Evolutionary conservation across 2,797 vertebrate genomes (phyloP).

Genomic region (Falco naumanni): DNA sequence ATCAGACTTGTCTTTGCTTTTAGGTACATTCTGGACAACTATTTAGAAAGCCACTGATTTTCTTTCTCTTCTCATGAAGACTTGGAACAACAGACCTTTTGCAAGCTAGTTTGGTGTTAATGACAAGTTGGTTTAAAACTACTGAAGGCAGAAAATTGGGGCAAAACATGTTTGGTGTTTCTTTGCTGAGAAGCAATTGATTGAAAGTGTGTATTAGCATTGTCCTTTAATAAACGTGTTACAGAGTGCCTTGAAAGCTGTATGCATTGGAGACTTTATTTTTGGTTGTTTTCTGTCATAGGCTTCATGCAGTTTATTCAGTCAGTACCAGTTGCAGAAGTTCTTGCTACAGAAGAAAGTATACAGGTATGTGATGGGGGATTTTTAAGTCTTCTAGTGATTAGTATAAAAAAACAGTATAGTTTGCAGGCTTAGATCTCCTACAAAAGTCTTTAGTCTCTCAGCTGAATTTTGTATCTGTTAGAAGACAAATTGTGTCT

Average conservation of each 20-base stretch:
- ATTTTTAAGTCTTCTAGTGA: neutral
- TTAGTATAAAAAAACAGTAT: neutral
- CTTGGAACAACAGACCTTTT: neutral
- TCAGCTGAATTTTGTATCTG: neutral
- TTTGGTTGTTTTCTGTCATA: conserved; percentile 43
- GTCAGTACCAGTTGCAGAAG: conserved; percentile 97
- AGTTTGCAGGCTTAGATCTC: neutral
- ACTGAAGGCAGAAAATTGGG: neutral
- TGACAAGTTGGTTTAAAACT: neutral
- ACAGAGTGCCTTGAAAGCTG: neutral
- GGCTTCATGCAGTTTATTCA: conserved; percentile 99
- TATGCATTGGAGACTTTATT: rapidly evolving
- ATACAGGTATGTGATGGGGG: conserved; percentile 85
- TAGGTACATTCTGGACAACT: neutral
- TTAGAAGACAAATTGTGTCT: neutral
- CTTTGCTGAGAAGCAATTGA: neutral
- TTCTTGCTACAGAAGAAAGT: conserved; percentile 95
- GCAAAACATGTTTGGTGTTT: rapidly evolving
- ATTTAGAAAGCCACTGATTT: neutral
- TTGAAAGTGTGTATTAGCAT: neutral
- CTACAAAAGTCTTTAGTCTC: neutral
- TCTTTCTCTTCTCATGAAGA: neutral
- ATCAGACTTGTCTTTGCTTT: neutral
- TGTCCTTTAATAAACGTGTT: neutral
- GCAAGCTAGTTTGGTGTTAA: neutral